Evolutionary conservation across 2,888 invertebrate species (phyloP).

Genomic region (Lampropteryx suffumata): DNA sequence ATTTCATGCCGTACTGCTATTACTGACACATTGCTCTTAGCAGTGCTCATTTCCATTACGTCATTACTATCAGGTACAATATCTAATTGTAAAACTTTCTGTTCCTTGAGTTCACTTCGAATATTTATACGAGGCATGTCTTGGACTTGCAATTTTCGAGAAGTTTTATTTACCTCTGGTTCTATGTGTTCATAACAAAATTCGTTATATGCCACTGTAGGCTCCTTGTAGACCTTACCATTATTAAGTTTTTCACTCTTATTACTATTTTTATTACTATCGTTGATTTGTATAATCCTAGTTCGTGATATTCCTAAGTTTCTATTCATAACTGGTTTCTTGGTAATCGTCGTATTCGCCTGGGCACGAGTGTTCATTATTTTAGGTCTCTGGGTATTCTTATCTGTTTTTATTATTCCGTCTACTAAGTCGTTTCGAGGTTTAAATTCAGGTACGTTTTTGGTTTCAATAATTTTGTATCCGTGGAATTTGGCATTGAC

Average conservation of each 20-base stretch:
- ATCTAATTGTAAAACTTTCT: slow-evolving; percentile 76
- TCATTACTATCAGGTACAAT: slow-evolving; percentile 63
- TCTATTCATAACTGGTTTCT: slow-evolving; percentile 46
- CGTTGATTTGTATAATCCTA: slow-evolving; percentile 61
- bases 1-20: slow-evolving; percentile 53
- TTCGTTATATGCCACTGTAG: slow-evolving; percentile 64
- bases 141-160: slow-evolving; percentile 63
- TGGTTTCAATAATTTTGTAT: slow-evolving; percentile 59
- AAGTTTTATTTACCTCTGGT: slow-evolving; percentile 39
- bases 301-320: slow-evolving; percentile 58
- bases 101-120: slow-evolving; percentile 72
- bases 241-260: slow-evolving; percentile 48
- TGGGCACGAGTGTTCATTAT: slow-evolving; percentile 44
- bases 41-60: slow-evolving; percentile 30
- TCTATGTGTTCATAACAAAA: slow-evolving; percentile 57
- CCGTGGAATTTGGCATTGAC: slow-evolving; percentile 78
- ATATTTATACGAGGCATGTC: slow-evolving; percentile 79
- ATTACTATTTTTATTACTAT: slow-evolving; percentile 41
- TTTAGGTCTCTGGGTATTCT: slow-evolving; percentile 38
- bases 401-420: slow-evolving; percentile 20
- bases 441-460: slow-evolving; percentile 35
- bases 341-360: slow-evolving; percentile 39
- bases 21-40: slow-evolving; percentile 59
- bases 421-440: slow-evolving; percentile 26
- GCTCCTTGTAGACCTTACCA: slow-evolving; percentile 44